A percentile compares a stretch with the other conserved stretches of the same genome.
These are phyloP conservation scores for Alaudala cheleensis DNA, from an alignment of 2,113 vertebrate genomes.

Conservation along the genomic window DNA sequence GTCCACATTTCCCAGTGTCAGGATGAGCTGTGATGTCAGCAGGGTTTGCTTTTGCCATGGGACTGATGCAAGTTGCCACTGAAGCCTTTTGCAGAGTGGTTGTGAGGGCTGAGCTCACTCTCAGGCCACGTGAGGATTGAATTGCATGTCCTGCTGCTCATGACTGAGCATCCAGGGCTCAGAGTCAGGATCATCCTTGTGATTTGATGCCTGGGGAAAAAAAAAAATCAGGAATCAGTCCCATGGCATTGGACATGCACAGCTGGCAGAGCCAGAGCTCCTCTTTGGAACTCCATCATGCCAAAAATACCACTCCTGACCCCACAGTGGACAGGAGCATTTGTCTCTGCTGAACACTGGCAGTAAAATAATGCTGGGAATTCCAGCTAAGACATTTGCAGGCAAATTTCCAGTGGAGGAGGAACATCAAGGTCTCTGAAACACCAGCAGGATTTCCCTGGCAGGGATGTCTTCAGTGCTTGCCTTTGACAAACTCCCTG, in stretches of 20 bases:
- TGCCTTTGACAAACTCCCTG: neutral
- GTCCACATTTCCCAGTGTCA: neutral
- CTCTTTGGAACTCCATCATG: neutral
- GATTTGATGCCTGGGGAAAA: neutral
- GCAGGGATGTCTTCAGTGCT: neutral
- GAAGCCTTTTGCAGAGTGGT: neutral
- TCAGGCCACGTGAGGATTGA: neutral
- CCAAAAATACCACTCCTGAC: neutral
- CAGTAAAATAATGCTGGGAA: neutral
- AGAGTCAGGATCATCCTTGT: neutral
- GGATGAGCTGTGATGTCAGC: neutral
- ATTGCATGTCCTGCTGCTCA: neutral
- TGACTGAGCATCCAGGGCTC: neutral
- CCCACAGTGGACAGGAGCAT: neutral
- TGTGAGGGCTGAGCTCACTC: neutral
- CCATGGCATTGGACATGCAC: neutral
- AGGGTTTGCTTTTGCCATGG: neutral
- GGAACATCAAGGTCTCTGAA: neutral
- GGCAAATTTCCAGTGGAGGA: neutral
- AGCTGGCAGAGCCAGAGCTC: neutral
- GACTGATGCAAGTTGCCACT: neutral
- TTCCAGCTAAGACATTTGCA: neutral
- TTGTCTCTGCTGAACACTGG: neutral
- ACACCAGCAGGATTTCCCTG: neutral
- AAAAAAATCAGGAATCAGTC: neutral